Percentiles rank a stretch among this genome's conserved stretches.
Evolutionary conservation across 2,113 vertebrate genomes (phyloP).

Genomic region (Mormoops blainvillei): DNA sequence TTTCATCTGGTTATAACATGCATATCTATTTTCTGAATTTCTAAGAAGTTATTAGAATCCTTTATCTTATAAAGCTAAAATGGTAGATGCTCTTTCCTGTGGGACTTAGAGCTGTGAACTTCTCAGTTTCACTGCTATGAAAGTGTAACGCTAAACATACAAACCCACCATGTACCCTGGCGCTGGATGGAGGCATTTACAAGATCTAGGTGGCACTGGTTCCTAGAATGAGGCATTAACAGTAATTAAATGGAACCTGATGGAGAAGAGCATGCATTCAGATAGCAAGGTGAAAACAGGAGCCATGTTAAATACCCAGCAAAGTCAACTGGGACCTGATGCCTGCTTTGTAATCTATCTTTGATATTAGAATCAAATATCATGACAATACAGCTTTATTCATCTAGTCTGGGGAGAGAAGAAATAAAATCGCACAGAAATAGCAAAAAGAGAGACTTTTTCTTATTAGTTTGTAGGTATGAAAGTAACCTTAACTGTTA

Average conservation of each 20-base stretch:
- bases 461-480: slow-evolving; percentile 23
- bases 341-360: slow-evolving; percentile 1
- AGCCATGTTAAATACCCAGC: neutral
- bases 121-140: neutral
- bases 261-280: slow-evolving; percentile 53
- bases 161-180: slow-evolving; percentile 25
- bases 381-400: neutral
- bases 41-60: neutral
- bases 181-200: neutral
- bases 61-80: slow-evolving; percentile 21
- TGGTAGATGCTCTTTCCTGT: neutral
- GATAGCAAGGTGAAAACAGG: slow-evolving; percentile 3
- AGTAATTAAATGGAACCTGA: slow-evolving; percentile 46
- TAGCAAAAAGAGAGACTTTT: slow-evolving; percentile 32
- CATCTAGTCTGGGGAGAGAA: slow-evolving; percentile 41
- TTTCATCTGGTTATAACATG: neutral
- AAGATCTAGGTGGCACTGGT: slow-evolving; percentile 18
- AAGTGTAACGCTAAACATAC: slow-evolving; percentile 29
- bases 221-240: slow-evolving; percentile 33
- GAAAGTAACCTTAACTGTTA: neutral
- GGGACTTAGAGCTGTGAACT: neutral
- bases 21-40: slow-evolving; percentile 33
- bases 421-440: slow-evolving; percentile 50
- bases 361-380: slow-evolving; percentile 16
- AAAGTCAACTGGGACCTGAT: neutral